Base-by-base conservation (phyloP, 2,888 invertebrate species). In the Anorthoa munda region DNA sequence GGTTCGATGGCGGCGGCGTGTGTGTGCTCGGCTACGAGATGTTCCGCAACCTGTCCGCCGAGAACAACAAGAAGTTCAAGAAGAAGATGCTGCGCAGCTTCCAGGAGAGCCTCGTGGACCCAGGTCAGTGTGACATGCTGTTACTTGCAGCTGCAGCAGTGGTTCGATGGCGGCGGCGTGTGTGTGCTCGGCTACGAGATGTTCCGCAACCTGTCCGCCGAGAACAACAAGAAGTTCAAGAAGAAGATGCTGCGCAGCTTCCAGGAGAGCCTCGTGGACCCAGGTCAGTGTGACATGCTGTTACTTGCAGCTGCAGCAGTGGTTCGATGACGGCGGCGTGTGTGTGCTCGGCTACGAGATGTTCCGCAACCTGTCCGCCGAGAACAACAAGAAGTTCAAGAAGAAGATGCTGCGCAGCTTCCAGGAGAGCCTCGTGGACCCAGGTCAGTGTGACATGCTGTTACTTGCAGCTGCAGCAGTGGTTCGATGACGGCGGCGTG, bases 21-120 rank as follows among this genome's bases (percentile, higher is more conserved):
- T 97, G 99, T 93, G 98, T 99, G 72, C 97, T 99, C 59, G 99
- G 99, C 17, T 99, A 99, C 91, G 99, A 99, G 90, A 98, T 99
- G 98, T 99, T 98, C 95, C 97, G 99, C 61, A 98, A 98, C 92
- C 96, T 99, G 21, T 94, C 97, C 77, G 96, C 97, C 45, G 96
- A 97, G 86, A 97, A 97, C 90, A 94, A 93, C 72, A 97, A 97
- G 90, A 97, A 97, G 75, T 97, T 98, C 87, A 97, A 97, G 77
- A 98, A 98, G 92, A 98, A 97, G 87, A 97, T 98, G 94, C 97
- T 98, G 60, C 97, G 97, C 66, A 96, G 96, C 53, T 97, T 99
- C 89, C 97, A 97, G 81, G 97, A 97, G 88, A 97, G 97, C 23
- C 97, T 99, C 5, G 97, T 99, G 0, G 98, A 99, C 92, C 99